A percentile compares a stretch with the other conserved stretches of the same genome.
Conservation (phyloP, 64 coral and sea anemone species). For the Catalaphyllia jardinei region DNA sequence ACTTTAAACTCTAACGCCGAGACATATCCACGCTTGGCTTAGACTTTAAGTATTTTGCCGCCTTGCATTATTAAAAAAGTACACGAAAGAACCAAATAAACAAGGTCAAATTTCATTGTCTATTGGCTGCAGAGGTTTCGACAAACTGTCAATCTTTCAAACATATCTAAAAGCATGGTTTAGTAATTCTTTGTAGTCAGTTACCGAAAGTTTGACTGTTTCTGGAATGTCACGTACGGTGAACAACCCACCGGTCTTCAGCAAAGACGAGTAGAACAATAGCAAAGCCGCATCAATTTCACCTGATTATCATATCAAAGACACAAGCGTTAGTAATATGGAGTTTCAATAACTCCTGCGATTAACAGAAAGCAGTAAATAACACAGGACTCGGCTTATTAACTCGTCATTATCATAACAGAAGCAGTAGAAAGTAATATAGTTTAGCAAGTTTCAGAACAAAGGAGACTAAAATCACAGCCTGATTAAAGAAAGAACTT, state of each 20-base stretch:
- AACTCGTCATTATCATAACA: slow-evolving; percentile 36
- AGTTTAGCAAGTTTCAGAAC: slow-evolving; percentile 30
- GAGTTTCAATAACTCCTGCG: slow-evolving; percentile 10
- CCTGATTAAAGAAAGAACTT: slow-evolving; percentile 17
- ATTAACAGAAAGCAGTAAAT: slow-evolving; percentile 43
- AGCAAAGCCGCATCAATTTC: slow-evolving; percentile 29
- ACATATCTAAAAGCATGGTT: not conserved
- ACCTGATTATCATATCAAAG: slow-evolving; percentile 44
- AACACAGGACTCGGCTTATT: slow-evolving; percentile 32
- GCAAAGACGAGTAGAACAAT: not conserved
- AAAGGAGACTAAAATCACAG: slow-evolving; percentile 8
- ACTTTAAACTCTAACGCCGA: not conserved
- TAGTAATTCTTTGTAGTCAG: not conserved
- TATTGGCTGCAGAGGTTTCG: not conserved
- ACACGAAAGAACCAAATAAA: not conserved
- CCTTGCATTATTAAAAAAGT: not conserved
- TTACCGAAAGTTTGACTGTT: not conserved
- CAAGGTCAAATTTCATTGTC: not conserved
- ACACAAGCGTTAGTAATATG: slow-evolving; percentile 11
- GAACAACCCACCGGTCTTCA: not conserved
- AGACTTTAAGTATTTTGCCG: not conserved
- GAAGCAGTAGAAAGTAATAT: slow-evolving; percentile 21
- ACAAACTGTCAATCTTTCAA: not conserved
- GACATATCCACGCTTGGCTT: not conserved
- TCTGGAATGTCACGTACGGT: not conserved